phyloP scores from a whole-genome alignment of 2,888 invertebrate species.

The Drosophila kanekoi region DNA sequence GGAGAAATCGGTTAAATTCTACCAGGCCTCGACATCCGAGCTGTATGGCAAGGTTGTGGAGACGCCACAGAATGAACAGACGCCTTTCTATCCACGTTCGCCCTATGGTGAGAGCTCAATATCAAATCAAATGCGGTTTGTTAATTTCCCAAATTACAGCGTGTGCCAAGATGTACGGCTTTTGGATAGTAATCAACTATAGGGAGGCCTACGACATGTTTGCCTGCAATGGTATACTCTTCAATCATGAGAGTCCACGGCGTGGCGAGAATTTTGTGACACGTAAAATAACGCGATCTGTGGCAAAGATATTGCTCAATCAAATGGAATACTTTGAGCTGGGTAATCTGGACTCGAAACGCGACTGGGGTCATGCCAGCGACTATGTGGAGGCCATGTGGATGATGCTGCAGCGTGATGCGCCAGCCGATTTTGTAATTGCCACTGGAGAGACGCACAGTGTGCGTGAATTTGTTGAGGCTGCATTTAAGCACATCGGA shows the following conservation, averaged over 20 bases:
- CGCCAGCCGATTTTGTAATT: slow-evolving; percentile 98
- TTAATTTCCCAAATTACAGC: slow-evolving; percentile 86
- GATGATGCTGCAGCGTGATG: slow-evolving; percentile 97
- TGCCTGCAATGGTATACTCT: slow-evolving; percentile 97
- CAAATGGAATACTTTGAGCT: slow-evolving; percentile 94
- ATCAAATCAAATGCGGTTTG: background rate
- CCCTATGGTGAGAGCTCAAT: slow-evolving; percentile 92
- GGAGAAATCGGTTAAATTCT: slow-evolving; percentile 92
- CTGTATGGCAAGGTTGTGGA: slow-evolving; percentile 97
- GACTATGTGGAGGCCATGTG: slow-evolving; percentile 99
- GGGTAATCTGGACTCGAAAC: slow-evolving; percentile 96
- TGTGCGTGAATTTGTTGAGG: slow-evolving; percentile 98
- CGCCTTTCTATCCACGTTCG: slow-evolving; percentile 98
- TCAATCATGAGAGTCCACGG: slow-evolving; percentile 98
- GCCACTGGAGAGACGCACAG: slow-evolving; percentile 98
- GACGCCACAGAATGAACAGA: slow-evolving; percentile 96
- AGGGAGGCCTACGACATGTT: slow-evolving; percentile 98
- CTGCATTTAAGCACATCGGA: slow-evolving; percentile 93
- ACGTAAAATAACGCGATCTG: slow-evolving; percentile 97
- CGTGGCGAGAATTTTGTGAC: slow-evolving; percentile 99
- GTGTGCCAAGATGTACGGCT: slow-evolving; percentile 97
- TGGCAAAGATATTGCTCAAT: slow-evolving; percentile 97
- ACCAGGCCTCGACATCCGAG: slow-evolving; percentile 98
- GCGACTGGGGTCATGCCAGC: slow-evolving; percentile 99
- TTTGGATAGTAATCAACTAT: slow-evolving; percentile 98